Conservation (phyloP, 2,113 vertebrate species). For the Tychaedon coryphoeus region DNA sequence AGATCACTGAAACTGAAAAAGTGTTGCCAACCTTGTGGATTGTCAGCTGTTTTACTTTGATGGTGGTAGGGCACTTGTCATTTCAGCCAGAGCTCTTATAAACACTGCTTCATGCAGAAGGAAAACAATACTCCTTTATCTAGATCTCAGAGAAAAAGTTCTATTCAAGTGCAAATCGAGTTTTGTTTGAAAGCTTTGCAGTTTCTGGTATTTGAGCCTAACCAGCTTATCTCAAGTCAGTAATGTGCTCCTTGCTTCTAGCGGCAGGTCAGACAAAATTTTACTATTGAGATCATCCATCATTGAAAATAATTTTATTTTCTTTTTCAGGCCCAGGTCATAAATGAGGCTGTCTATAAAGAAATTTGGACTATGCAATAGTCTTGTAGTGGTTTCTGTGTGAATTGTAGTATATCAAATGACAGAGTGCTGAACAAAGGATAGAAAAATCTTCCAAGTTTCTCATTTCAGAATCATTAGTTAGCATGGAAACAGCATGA, state of each 20-base stretch:
- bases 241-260: background rate
- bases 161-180: background rate
- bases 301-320: background rate
- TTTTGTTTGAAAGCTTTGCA: background rate
- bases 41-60: background rate
- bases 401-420: background rate
- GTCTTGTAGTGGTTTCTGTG: background rate
- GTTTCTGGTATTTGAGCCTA: background rate
- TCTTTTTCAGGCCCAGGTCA: background rate
- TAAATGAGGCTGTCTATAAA: constrained; percentile 1
- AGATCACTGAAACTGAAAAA: background rate
- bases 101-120: background rate
- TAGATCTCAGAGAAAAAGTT: background rate
- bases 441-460: background rate
- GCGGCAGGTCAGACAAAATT: background rate
- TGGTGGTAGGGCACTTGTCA: background rate
- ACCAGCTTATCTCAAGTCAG: background rate
- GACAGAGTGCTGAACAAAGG: background rate
- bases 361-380: background rate
- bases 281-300: background rate
- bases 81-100: background rate
- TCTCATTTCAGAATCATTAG: constrained; percentile 8
- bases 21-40: background rate
- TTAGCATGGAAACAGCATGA: background rate
- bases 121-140: background rate